Evolutionary conservation across 2,113 vertebrate genomes (phyloP).

Genomic region (Seriola dumerili): DNA sequence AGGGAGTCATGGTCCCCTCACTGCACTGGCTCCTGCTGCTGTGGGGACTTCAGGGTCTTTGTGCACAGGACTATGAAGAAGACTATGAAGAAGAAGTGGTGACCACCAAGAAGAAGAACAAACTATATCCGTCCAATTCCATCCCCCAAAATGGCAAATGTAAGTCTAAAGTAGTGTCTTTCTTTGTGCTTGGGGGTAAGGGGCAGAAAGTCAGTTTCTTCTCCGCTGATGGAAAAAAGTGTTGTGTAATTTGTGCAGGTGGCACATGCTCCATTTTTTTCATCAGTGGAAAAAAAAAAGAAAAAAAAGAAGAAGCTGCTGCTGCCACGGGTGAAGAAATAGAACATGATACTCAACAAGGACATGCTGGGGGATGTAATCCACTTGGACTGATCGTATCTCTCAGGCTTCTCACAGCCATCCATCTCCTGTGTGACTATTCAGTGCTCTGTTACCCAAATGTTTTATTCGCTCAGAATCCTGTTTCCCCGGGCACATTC

Average conservation of each 20-base stretch:
- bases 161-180: slow-evolving; percentile 55
- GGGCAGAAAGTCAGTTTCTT: neutral
- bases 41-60: slow-evolving; percentile 79
- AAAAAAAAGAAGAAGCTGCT: neutral
- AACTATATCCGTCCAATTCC: slow-evolving; percentile 75
- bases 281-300: slow-evolving; percentile 4
- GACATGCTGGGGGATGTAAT: slow-evolving; percentile 64
- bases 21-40: slow-evolving; percentile 86
- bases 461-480: slow-evolving; percentile 70
- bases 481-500: slow-evolving; percentile 72
- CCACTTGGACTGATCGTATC: slow-evolving; percentile 61
- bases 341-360: slow-evolving; percentile 58
- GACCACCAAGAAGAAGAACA: slow-evolving; percentile 78
- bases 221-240: slow-evolving; percentile 10
- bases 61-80: slow-evolving; percentile 85
- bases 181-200: neutral
- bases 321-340: slow-evolving; percentile 40
- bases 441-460: slow-evolving; percentile 64
- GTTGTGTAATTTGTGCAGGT: slow-evolving; percentile 34
- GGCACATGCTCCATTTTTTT: slow-evolving; percentile 13
- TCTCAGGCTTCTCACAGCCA: slow-evolving; percentile 48
- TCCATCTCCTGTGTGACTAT: slow-evolving; percentile 65
- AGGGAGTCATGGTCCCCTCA: slow-evolving; percentile 64
- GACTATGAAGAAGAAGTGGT: slow-evolving; percentile 77
- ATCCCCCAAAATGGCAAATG: slow-evolving; percentile 78